Evolutionary conservation across 2,797 vertebrate genomes (phyloP).

Genomic region (Lepus oiostolus): DNA sequence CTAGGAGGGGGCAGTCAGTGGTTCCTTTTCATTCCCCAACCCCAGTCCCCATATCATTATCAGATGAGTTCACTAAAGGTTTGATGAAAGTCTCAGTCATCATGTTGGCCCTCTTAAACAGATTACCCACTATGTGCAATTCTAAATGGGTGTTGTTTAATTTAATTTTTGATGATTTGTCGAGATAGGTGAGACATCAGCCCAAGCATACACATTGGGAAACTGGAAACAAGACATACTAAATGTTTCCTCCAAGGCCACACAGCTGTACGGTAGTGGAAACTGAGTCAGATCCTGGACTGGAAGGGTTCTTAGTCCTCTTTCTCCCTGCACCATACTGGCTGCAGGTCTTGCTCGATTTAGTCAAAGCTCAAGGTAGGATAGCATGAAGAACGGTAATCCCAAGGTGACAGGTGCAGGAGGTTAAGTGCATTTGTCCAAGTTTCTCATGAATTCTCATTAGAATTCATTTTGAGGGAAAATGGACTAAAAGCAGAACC

Average conservation of each 20-base stretch:
- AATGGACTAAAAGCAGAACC: background rate
- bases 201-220: background rate
- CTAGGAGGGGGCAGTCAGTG: background rate
- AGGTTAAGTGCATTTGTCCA: conserved; percentile 32
- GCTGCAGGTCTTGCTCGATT: background rate
- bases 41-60: background rate
- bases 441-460: conserved; percentile 27
- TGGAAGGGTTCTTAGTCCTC: background rate
- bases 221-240: conserved; percentile 23
- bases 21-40: background rate
- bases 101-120: background rate
- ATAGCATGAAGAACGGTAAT: background rate
- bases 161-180: background rate
- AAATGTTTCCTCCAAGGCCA: background rate
- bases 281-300: background rate
- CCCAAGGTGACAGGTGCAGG: background rate
- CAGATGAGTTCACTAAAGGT: conserved; percentile 1
- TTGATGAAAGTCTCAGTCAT: conserved; percentile 48
- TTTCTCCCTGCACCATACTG: background rate
- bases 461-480: background rate
- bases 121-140: background rate
- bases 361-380: background rate
- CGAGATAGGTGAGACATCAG: background rate
- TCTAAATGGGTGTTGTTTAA: conserved; percentile 50
- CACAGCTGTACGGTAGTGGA: background rate